Percentiles rank a stretch among this genome's conserved stretches.
These are phyloP conservation scores for Danio aesculapii DNA, from an alignment of 2,797 vertebrate species.

Conservation along the genomic window DNA sequence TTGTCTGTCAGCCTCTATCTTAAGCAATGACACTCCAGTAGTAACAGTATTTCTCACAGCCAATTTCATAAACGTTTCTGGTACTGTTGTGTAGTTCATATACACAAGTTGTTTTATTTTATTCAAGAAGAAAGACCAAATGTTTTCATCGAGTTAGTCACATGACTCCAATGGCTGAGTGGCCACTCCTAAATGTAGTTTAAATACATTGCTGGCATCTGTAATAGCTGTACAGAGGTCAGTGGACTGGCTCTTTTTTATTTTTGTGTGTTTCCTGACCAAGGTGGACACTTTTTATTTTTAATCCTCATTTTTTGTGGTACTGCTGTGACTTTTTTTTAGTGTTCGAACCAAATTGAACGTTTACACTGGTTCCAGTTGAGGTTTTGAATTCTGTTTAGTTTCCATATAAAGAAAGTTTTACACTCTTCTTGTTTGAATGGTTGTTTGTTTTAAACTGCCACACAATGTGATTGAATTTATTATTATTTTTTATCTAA, in stretches of 20 bases:
- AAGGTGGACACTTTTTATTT: background rate
- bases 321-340: conserved; percentile 31
- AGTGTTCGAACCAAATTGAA: conserved; percentile 25
- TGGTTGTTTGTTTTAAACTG: background rate
- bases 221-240: background rate
- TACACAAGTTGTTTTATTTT: background rate
- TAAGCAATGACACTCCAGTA: conserved; percentile 18
- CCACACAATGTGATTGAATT: background rate
- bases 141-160: background rate
- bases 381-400: conserved; percentile 37
- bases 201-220: background rate
- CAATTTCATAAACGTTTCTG: background rate
- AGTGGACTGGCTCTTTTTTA: background rate
- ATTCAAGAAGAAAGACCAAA: conserved; percentile 2
- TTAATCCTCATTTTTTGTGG: background rate
- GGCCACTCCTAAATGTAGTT: conserved; percentile 15
- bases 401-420: conserved; percentile 22
- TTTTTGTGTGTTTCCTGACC: background rate
- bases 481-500: too few species aligned
- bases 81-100: conserved; percentile 22
- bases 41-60: conserved; percentile 16
- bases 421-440: background rate
- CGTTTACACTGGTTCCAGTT: conserved; percentile 41
- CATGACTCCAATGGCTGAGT: background rate
- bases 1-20: background rate